Base-by-base conservation (phyloP, 2,888 invertebrate genomes). In the Papilio gigon region DNA sequence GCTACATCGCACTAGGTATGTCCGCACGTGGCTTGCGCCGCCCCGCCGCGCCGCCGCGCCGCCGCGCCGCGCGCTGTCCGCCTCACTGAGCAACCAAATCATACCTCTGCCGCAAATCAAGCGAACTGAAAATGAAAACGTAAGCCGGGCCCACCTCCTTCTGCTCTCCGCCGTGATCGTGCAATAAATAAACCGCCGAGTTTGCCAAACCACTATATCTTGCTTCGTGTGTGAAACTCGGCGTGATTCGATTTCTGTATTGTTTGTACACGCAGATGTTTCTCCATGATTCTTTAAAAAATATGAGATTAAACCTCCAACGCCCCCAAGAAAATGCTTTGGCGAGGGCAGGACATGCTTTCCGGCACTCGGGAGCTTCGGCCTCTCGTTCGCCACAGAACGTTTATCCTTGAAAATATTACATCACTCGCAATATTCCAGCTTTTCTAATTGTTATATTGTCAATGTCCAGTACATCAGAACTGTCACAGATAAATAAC, bases 51-150 rank as follows among this genome's bases (percentile, higher is more conserved):
- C 40, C 4, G 9, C 4, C 4, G 37, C 42, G n/a, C 17, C 42
- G 6, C 11, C 11, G n/a, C 59, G 37, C 33, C 56, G 56, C n/a
- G 53, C 25, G 44, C 40, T 66, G 22, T 47, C 20, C 47, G 73
- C 62, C 67, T 72, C 72, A 73, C 70, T 72, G 74, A 76, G 67
- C 73, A 71, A 74, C 77, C 72, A 76, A 79, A 84, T 82, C 80
- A 81, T 83, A 84, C 81, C 80, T 77, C 73, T 75, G 74, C 73
- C 74, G 72, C 75, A 76, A 66, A 71, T 77, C 74, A 73, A 72
- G 77, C 67, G 33, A 12, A 61, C 30, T 66, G 44, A 70, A 62
- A 67, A 70, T 47, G 56, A 58, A 44, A 66, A 35, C 65, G 44
- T 62, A 62, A 58, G 59, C 47, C 17, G 27, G 27, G 27, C 20